Percentiles rank a stretch among this genome's conserved stretches.
These are phyloP conservation scores for Alfaro cultratus DNA, from an alignment of 2,797 vertebrate genomes.

Conservation along the genomic window DNA sequence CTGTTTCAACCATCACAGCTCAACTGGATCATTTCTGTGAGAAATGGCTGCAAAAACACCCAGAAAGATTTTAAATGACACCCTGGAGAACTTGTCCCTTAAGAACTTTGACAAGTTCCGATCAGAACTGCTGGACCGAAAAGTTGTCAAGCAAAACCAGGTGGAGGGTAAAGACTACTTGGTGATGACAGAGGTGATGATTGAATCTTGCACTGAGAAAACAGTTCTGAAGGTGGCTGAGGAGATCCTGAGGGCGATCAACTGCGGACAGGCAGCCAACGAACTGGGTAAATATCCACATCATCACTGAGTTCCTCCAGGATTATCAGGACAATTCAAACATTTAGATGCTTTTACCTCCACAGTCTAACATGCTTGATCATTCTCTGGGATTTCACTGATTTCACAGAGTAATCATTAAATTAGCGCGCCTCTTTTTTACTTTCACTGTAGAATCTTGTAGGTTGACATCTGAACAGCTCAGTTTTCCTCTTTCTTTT, in stretches of 20 bases:
- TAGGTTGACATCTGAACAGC: too few species aligned
- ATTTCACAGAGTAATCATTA: too few species aligned
- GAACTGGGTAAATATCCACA: neutral
- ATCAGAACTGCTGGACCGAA: conserved; percentile 11
- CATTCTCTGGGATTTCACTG: too few species aligned
- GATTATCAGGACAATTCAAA: too few species aligned
- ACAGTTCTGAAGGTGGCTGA: neutral
- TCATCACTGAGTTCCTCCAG: neutral
- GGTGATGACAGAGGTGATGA: too few species aligned
- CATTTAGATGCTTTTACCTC: too few species aligned
- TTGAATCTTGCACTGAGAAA: conserved; percentile 6
- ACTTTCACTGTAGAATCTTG: too few species aligned
- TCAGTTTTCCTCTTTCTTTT: too few species aligned
- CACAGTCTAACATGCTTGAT: too few species aligned
- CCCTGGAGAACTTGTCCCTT: neutral
- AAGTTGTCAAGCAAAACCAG: neutral
- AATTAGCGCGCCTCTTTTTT: too few species aligned
- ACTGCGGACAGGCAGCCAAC: neutral
- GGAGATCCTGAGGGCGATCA: conserved; percentile 5
- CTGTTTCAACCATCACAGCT: too few species aligned
- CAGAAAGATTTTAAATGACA: neutral
- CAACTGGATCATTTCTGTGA: neutral
- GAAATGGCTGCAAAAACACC: neutral
- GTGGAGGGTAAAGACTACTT: conserved; percentile 2
- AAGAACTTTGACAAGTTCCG: neutral